phyloP scores from a whole-genome alignment of 1,140 invertebrate genomes.

The Pachypsylla venusta region DNA sequence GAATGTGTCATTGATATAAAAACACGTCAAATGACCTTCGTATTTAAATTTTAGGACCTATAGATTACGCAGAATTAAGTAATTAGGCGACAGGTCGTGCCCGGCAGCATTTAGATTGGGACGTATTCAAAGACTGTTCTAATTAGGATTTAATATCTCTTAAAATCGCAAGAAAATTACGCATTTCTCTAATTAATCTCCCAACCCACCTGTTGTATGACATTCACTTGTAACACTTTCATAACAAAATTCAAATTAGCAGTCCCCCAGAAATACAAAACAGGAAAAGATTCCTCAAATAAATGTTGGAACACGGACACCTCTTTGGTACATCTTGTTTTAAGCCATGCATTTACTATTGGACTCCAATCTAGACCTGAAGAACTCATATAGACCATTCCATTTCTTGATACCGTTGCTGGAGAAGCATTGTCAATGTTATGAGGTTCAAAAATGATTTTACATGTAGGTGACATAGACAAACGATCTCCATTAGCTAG shows the following conservation, averaged over 20 bases:
- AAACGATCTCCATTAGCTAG: constrained; percentile 87
- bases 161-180: too few relatives aligned
- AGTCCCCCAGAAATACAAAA: constrained; percentile 61
- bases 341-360: constrained; percentile 68
- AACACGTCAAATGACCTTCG: too few relatives aligned
- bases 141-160: too few relatives aligned
- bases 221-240: constrained; percentile 78
- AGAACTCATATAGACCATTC: constrained; percentile 97
- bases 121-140: too few relatives aligned
- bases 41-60: too few relatives aligned
- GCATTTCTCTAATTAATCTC: too few relatives aligned
- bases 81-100: too few relatives aligned
- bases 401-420: constrained; percentile 87
- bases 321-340: constrained; percentile 51
- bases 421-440: constrained; percentile 95
- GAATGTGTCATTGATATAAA: too few relatives aligned
- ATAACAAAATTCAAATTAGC: constrained; percentile 72
- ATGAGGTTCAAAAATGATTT: constrained; percentile 92
- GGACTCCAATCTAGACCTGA: constrained; percentile 85
- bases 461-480: constrained; percentile 79
- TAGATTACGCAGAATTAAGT: too few relatives aligned
- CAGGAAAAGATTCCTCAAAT: constrained; percentile 66
- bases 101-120: too few relatives aligned
- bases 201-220: constrained; percentile 46
- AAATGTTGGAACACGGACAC: constrained; percentile 55